Percentiles rank a stretch among this genome's conserved stretches.
These are phyloP conservation scores for Glaucopsyche alexis DNA, from an alignment of 2,888 invertebrate species.

Conservation along the genomic window DNA sequence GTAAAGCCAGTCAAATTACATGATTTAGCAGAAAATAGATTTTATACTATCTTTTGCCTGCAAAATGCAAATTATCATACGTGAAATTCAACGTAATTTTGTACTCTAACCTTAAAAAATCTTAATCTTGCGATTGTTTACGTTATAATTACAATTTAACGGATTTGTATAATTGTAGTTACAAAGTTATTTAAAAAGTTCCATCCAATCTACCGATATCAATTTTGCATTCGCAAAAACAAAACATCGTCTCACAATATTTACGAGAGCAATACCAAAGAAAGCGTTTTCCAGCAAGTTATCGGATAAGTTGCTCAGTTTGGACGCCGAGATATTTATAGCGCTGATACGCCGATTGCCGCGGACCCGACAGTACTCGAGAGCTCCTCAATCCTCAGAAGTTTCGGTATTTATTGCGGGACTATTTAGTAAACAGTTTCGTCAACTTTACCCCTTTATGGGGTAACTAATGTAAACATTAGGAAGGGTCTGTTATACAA, in stretches of 20 bases:
- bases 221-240: background rate
- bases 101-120: too few species aligned
- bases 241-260: background rate
- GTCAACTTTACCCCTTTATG: background rate
- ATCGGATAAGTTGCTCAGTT: background rate
- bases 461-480: background rate
- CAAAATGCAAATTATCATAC: too few species aligned
- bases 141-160: too few species aligned
- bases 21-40: background rate
- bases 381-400: slow-evolving; percentile 1
- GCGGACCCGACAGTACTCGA: background rate
- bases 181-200: too few species aligned
- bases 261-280: slow-evolving; percentile 3
- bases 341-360: slow-evolving; percentile 11
- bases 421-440: slow-evolving; percentile 19
- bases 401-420: slow-evolving; percentile 2
- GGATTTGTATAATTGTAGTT: too few species aligned
- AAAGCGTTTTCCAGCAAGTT: too few species aligned
- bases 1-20: background rate
- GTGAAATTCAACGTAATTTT: too few species aligned
- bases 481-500: background rate
- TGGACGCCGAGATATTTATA: slow-evolving; percentile 11
- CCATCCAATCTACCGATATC: too few species aligned
- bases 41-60: too few species aligned
- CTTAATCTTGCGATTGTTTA: too few species aligned